Percentiles rank a stretch among this genome's conserved stretches.
Conservation (phyloP, 2,797 vertebrate species). For the Tamandua tetradactyla region DNA sequence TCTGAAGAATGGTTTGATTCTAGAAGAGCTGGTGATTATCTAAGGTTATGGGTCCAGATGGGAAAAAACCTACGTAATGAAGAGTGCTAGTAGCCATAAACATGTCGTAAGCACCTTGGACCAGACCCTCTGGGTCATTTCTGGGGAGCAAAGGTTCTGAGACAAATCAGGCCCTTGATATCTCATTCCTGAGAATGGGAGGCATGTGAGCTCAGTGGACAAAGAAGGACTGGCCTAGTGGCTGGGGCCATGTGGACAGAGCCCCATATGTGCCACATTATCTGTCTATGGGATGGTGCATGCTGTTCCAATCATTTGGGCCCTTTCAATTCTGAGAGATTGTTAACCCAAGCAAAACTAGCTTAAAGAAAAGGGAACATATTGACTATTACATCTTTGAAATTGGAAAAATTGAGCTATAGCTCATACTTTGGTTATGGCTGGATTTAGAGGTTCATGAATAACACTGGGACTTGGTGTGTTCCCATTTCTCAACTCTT, state of each 20-base stretch:
- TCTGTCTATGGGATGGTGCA: not conserved
- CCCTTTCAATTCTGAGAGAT: not conserved
- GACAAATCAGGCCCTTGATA: not conserved
- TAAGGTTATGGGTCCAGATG: not conserved
- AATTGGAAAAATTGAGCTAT: not conserved
- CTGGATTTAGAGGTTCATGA: not conserved
- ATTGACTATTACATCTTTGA: not conserved
- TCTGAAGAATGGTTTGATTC: not conserved
- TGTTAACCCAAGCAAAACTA: not conserved
- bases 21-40: not conserved
- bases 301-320: not conserved
- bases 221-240: not conserved
- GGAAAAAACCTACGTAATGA: not conserved
- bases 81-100: not conserved
- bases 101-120: not conserved
- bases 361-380: not conserved
- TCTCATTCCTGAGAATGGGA: not conserved
- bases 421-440: not conserved
- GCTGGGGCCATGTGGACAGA: not conserved
- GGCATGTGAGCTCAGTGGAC: not conserved
- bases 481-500: not conserved
- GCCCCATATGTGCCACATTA: rapidly evolving
- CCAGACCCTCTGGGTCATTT: not conserved
- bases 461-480: not conserved
- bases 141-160: not conserved